Percentiles rank a stretch among this genome's conserved stretches.
These are phyloP conservation scores for Dascyllus trimaculatus DNA, from an alignment of 2,113 vertebrate species.

Conservation along the genomic window DNA sequence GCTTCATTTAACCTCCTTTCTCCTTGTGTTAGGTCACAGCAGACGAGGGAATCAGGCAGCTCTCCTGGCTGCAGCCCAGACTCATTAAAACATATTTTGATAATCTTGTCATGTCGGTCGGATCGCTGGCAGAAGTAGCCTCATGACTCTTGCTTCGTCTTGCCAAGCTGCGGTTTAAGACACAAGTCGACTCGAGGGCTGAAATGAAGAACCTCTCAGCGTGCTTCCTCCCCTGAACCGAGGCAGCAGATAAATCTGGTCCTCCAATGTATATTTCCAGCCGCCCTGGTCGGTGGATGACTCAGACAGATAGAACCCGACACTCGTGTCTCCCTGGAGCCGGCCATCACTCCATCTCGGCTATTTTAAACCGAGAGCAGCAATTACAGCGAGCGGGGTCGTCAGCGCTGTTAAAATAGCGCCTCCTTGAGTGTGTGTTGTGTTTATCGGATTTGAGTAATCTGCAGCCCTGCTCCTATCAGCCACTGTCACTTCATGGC, in stretches of 20 bases:
- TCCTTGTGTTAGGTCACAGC: background rate
- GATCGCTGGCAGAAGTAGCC: slow-evolving; percentile 19
- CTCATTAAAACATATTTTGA: slow-evolving; percentile 49
- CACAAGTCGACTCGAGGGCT: background rate
- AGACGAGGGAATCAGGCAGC: background rate
- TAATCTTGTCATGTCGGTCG: slow-evolving; percentile 22
- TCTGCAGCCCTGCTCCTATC: slow-evolving; percentile 23
- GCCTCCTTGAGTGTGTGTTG: slow-evolving; percentile 1
- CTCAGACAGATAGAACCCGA: slow-evolving; percentile 60
- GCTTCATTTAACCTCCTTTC: background rate
- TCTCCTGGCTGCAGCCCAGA: slow-evolving; percentile 4
- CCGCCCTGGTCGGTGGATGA: slow-evolving; percentile 35
- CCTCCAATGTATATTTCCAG: slow-evolving; percentile 36
- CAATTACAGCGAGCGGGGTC: slow-evolving; percentile 41
- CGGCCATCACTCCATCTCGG: slow-evolving; percentile 11
- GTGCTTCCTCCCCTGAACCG: background rate
- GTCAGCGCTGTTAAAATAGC: slow-evolving; percentile 54
- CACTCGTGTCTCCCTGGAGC: slow-evolving; percentile 38
- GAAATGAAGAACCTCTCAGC: too few relatives aligned
- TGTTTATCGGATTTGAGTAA: slow-evolving; percentile 40
- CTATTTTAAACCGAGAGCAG: slow-evolving; percentile 64
- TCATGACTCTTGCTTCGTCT: slow-evolving; percentile 15
- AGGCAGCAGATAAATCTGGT: slow-evolving; percentile 36
- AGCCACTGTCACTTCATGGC: slow-evolving; percentile 28
- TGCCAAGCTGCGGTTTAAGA: slow-evolving; percentile 13